Evolutionary conservation across 2,113 vertebrate species (phyloP).

Genomic region (Asarcornis scutulata): DNA sequence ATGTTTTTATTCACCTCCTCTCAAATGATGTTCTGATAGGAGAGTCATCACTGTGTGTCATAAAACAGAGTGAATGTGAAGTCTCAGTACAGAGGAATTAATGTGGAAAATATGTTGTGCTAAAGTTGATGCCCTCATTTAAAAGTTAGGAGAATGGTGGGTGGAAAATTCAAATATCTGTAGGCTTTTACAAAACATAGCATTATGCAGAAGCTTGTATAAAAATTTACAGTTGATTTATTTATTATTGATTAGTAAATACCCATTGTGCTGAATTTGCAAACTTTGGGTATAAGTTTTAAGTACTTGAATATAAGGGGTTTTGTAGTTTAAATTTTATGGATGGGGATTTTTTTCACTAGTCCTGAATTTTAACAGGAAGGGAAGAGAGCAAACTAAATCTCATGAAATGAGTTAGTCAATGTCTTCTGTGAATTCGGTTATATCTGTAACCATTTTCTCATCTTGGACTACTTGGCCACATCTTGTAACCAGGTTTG

Average conservation of each 20-base stretch:
- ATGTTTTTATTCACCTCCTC: not conserved
- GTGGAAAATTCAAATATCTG: not conserved
- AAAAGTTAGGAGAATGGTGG: not conserved
- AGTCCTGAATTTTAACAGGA: not conserved
- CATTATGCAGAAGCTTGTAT: not conserved
- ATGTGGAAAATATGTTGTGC: not conserved
- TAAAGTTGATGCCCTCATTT: not conserved
- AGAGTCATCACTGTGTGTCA: not conserved
- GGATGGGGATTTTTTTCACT: not conserved
- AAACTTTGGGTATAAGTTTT: not conserved
- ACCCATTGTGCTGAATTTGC: not conserved
- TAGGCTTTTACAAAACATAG: not conserved
- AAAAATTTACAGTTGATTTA: not conserved
- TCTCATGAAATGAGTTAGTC: not conserved
- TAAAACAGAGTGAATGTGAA: not conserved
- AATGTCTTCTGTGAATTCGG: not conserved
- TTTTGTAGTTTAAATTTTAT: not conserved
- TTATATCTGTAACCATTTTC: not conserved
- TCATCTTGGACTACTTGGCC: not conserved
- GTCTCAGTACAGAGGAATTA: not conserved
- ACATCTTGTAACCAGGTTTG: not conserved
- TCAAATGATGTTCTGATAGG: not conserved
- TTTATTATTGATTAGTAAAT: not conserved
- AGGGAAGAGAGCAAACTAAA: not conserved
- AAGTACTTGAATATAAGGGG: not conserved